These are phyloP conservation scores for Gari tellinella DNA, from an alignment of 2,888 invertebrate species.

Conservation along the genomic window DNA sequence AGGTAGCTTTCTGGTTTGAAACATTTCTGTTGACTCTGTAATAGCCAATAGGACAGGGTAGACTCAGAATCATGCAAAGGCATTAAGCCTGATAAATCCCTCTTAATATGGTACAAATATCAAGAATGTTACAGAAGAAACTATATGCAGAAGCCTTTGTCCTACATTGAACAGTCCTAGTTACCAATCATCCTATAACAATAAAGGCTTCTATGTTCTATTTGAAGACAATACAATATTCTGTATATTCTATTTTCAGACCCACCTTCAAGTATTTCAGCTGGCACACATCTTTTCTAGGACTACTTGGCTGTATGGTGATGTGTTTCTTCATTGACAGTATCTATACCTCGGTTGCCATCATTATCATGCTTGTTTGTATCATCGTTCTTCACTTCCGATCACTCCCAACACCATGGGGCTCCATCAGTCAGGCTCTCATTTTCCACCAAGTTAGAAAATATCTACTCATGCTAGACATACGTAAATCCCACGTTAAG, in stretches of 20 bases:
- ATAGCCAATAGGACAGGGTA: too few relatives aligned
- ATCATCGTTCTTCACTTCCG: slow-evolving; percentile 93
- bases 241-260: slow-evolving; percentile 85
- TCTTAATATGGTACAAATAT: too few relatives aligned
- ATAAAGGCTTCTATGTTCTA: too few relatives aligned
- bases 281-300: slow-evolving; percentile 95
- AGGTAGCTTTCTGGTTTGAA: too few relatives aligned
- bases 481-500: slow-evolving; percentile 98
- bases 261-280: slow-evolving; percentile 98
- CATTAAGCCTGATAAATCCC: too few relatives aligned
- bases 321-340: slow-evolving; percentile 98
- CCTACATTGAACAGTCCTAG: too few relatives aligned
- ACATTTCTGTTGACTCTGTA: too few relatives aligned
- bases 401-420: slow-evolving; percentile 96
- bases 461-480: slow-evolving; percentile 97
- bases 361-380: slow-evolving; percentile 93
- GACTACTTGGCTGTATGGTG: slow-evolving; percentile 92
- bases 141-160: too few relatives aligned
- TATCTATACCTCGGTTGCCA: slow-evolving; percentile 94
- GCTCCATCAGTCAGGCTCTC: slow-evolving; percentile 99
- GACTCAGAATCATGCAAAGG: too few relatives aligned
- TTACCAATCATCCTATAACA: too few relatives aligned
- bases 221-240: too few relatives aligned
- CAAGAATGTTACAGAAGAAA: too few relatives aligned
- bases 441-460: slow-evolving; percentile 99